These are phyloP conservation scores for Pseudolaguvia tuberculata DNA, from an alignment of 2,113 vertebrate genomes.

Conservation along the genomic window DNA sequence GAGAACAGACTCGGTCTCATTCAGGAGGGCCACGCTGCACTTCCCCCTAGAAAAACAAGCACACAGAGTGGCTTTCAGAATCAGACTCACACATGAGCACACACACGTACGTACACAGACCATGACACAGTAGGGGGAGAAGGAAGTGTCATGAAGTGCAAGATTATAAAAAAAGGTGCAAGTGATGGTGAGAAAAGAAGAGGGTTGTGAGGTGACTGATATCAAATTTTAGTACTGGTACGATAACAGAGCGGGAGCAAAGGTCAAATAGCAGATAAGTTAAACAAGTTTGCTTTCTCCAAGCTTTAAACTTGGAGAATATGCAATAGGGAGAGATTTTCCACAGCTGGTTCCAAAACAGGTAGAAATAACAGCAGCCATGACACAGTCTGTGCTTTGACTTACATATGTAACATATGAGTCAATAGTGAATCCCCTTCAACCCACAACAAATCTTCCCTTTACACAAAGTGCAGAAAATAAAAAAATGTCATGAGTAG, in stretches of 20 bases:
- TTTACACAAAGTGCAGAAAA: neutral
- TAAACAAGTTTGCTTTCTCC: neutral
- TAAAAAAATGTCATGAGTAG: neutral
- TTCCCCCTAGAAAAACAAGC: constrained; percentile 76
- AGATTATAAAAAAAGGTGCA: constrained; percentile 31
- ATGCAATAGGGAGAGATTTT: neutral
- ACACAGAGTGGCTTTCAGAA: constrained; percentile 14
- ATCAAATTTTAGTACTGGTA: neutral
- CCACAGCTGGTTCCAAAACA: neutral
- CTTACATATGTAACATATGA: neutral
- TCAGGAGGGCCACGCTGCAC: constrained; percentile 92
- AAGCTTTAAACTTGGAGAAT: neutral
- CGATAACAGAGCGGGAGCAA: neutral
- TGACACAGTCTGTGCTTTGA: neutral
- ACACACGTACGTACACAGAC: constrained; percentile 9
- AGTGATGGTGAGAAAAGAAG: constrained; percentile 33
- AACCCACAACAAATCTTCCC: no score
- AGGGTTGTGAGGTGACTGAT: constrained; percentile 1
- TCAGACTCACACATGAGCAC: neutral
- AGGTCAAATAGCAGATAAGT: neutral
- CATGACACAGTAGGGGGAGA: constrained; percentile 10
- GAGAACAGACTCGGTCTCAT: constrained; percentile 90
- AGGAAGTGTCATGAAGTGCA: constrained; percentile 32
- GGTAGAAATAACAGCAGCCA: neutral
- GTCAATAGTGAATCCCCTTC: neutral